phyloP scores from a whole-genome alignment of 1,140 invertebrate species.

The Lepidostoma basale region DNA sequence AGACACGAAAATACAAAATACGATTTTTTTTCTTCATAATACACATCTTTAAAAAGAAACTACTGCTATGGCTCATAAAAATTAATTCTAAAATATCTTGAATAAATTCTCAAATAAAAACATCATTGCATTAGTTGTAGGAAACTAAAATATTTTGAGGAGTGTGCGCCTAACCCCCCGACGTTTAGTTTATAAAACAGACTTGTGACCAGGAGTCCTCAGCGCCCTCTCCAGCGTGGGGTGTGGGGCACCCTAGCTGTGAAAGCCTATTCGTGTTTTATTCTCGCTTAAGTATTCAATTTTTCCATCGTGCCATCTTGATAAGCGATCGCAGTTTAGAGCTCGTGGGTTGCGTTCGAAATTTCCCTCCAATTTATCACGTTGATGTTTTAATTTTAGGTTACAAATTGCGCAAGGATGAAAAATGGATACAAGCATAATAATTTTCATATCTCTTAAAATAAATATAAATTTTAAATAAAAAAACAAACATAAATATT shows the following conservation, averaged over 20 bases:
- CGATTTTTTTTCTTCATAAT: too few relatives aligned
- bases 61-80: too few relatives aligned
- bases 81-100: too few relatives aligned
- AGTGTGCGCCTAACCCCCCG: conserved; percentile 24
- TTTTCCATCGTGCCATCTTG: conserved; percentile 22
- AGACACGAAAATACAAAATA: too few relatives aligned
- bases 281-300: conserved; percentile 28
- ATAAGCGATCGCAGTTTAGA: not conserved
- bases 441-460: too few relatives aligned
- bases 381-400: conserved; percentile 22
- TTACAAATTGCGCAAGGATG: not conserved
- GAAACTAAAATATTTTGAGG: not conserved
- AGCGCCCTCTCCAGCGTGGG: not conserved
- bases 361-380: conserved; percentile 12
- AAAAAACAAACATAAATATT: too few relatives aligned
- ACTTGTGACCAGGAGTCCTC: conserved; percentile 34
- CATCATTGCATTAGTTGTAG: not conserved
- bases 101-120: too few relatives aligned
- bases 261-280: conserved; percentile 30
- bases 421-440: too few relatives aligned
- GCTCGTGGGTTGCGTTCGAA: not conserved
- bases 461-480: too few relatives aligned
- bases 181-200: conserved; percentile 45
- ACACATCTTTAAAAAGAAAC: too few relatives aligned
- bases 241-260: not conserved